These are phyloP conservation scores for Hippocampus comes DNA, from an alignment of 2,113 vertebrate species.

Conservation along the genomic window DNA sequence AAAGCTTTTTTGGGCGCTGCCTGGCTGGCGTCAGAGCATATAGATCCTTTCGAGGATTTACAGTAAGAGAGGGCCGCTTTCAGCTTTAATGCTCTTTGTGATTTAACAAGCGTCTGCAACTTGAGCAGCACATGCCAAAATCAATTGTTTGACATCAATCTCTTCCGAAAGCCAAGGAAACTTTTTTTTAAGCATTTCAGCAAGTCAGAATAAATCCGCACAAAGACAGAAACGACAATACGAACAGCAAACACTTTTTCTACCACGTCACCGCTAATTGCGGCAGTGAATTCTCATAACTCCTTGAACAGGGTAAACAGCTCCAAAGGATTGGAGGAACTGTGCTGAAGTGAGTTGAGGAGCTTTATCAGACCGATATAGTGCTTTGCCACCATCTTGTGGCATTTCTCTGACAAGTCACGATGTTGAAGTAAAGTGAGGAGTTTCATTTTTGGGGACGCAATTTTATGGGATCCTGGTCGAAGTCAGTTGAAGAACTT, in stretches of 20 bases:
- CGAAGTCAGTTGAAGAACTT: too few relatives aligned
- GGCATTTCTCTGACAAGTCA: too few relatives aligned
- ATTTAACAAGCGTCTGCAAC: slow-evolving; percentile 28
- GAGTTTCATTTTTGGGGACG: too few relatives aligned
- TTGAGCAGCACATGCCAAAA: not conserved
- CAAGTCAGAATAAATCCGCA: not conserved
- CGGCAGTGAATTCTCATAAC: not conserved
- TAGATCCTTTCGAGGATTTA: not conserved
- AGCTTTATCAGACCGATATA: too few relatives aligned
- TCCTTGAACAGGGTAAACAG: too few relatives aligned
- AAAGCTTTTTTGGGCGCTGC: not conserved
- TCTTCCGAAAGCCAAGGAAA: not conserved
- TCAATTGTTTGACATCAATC: not conserved
- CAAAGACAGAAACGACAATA: not conserved
- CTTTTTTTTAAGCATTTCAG: not conserved
- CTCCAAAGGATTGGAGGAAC: too few relatives aligned
- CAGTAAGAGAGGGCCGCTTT: not conserved
- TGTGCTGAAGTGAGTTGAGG: too few relatives aligned
- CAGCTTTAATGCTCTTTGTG: slow-evolving; percentile 24
- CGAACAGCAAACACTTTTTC: not conserved
- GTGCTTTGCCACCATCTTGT: too few relatives aligned
- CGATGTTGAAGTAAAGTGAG: too few relatives aligned
- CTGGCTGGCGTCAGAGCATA: not conserved
- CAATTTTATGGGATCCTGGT: too few relatives aligned
- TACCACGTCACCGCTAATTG: not conserved